Base-by-base conservation (phyloP, 1,140 invertebrate species). In the Mylabris phalerata region DNA sequence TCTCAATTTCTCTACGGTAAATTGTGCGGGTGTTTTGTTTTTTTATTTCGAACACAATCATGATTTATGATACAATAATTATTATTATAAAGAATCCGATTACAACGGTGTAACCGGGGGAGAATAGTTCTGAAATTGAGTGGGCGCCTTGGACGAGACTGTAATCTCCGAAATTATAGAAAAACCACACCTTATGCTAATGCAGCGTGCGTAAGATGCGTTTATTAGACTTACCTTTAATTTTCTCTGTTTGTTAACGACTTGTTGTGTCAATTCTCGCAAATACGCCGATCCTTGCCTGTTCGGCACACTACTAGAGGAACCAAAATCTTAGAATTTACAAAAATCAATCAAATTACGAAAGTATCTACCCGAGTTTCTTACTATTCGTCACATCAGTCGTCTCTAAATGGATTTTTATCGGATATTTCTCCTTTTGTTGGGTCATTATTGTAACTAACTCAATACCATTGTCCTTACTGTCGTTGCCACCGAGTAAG, bases 361-460 rank as follows among this genome's bases (percentile, higher is more conserved):
- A 19, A 19, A 24, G n/a, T 41, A 48, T 13, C 61, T 49, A 67
- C 60, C 60, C 49, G 19, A 58, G 44, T 58, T 67, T 62, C 11
- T 50, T 62, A 10, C 65, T 66, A 55, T 75, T 78, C 11, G 83
- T 85, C 26, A 83, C 78, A 62, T 85, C 83, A 11, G 81, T 83
- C 24, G 75, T 78, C 52, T 78, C 74, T 11, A 82, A 67, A 39
- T 75, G 77, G 48, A 75, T 64, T 57, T 74, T 63, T 48, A 72
- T 67, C 11, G 72, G 72, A 24, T 71, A 71, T 48, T 73, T 42
- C 10, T 11, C 70, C 75, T 55, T 70, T 57, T 81, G 75, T 59
- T 79, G 75, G 10, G 82, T 83, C 59, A 87, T 73, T 27, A 86
- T 71, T n/a, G 84, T 83, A 27, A 85, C 84, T 61, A 87, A 74